Evolutionary conservation across 2,888 invertebrate genomes (phyloP).

Genomic region (Anaspis maculata): DNA sequence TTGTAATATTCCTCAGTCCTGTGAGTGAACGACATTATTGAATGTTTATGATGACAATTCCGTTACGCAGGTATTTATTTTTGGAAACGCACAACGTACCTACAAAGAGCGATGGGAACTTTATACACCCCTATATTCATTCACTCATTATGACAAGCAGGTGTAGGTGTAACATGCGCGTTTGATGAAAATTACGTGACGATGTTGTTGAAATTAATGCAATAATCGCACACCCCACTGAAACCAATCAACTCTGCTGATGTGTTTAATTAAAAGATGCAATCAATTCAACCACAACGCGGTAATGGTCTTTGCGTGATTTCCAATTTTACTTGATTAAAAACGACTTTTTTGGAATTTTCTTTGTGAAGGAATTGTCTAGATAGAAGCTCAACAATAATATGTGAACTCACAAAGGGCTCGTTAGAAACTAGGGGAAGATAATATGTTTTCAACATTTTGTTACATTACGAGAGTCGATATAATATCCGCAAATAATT

Average conservation of each 20-base stretch:
- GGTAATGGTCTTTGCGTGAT: slow-evolving; percentile 6
- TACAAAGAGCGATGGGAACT: no score
- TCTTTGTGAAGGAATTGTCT: no score
- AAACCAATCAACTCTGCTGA: slow-evolving; percentile 11
- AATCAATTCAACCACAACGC: not conserved
- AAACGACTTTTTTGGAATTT: no score
- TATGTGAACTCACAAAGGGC: no score
- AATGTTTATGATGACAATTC: no score
- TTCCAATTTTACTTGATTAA: slow-evolving; percentile 6
- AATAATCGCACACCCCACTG: slow-evolving; percentile 4
- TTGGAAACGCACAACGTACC: no score
- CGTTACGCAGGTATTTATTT: no score
- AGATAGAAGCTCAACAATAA: no score
- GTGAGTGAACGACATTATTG: slow-evolving; percentile 18
- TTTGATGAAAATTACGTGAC: slow-evolving; percentile 8
- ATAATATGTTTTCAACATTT: no score
- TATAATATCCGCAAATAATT: slow-evolving; percentile 18
- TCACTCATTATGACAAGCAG: slow-evolving; percentile 1
- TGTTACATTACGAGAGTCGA: slow-evolving; percentile 10
- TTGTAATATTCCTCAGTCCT: slow-evolving; percentile 37
- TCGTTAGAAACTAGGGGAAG: no score
- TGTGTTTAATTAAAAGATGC: not conserved
- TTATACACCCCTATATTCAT: not conserved
- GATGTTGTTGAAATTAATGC: slow-evolving; percentile 3
- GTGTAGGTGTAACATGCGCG: slow-evolving; percentile 3